phyloP scores from a whole-genome alignment of 1,140 invertebrate species.

The Ceratina australensis region DNA sequence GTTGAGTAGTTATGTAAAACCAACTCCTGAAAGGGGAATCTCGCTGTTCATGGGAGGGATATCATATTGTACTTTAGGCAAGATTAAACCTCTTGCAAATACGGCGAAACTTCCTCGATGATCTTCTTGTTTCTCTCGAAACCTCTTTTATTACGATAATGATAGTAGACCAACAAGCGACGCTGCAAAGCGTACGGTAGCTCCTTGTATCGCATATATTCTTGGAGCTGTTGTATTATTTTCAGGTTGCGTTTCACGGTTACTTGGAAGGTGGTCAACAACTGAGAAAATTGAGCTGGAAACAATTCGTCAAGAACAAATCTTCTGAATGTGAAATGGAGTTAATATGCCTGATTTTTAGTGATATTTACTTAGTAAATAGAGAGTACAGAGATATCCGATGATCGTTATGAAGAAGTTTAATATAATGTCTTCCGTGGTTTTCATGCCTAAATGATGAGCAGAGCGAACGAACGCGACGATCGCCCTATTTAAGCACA shows the following conservation, averaged over 20 bases:
- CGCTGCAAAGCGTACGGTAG: constrained; percentile 63
- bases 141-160: constrained; percentile 75
- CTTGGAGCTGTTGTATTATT: constrained; percentile 68
- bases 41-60: not conserved
- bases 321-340: no score
- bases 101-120: constrained; percentile 74
- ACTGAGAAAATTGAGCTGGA: constrained; percentile 63
- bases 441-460: constrained; percentile 66
- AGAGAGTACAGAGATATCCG: constrained; percentile 71
- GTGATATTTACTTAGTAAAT: constrained; percentile 62
- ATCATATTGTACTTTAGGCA: no score
- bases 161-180: constrained; percentile 67
- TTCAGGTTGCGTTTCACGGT: constrained; percentile 61
- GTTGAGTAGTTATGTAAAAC: constrained; percentile 75
- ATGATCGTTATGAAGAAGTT: constrained; percentile 68
- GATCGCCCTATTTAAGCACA: constrained; percentile 69
- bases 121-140: constrained; percentile 77
- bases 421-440: constrained; percentile 70
- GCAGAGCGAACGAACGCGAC: constrained; percentile 66
- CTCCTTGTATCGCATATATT: constrained; percentile 72
- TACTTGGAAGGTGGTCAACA: constrained; percentile 62
- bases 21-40: constrained; percentile 71
- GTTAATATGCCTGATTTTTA: constrained; percentile 10
- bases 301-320: constrained; percentile 1
- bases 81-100: constrained; percentile 68